A percentile compares a stretch with the other conserved stretches of the same genome.
Conservation (phyloP, 2,797 vertebrate species). For the Enteromius trimaculatus region DNA sequence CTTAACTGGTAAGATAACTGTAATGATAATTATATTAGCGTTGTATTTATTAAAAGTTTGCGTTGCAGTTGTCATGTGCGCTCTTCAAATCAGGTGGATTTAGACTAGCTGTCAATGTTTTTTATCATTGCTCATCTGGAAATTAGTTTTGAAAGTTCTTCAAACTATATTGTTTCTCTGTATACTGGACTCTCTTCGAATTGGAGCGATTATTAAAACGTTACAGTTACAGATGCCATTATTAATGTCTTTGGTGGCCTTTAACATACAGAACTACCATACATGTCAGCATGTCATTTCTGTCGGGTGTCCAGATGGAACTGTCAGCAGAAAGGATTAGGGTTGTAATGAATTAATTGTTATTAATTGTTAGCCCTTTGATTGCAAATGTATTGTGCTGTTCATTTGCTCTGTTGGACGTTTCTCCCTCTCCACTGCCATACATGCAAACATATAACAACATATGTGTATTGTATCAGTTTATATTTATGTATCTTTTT, state of each 20-base stretch:
- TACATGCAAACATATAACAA: conserved; percentile 66
- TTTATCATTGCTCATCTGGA: not conserved
- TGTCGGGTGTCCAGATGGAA: not conserved
- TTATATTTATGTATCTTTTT: conserved; percentile 69
- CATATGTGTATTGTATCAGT: conserved; percentile 74
- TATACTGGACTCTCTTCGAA: not conserved
- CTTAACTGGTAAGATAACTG: not conserved
- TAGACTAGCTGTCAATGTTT: not conserved
- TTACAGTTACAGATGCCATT: not conserved
- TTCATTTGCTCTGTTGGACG: conserved; percentile 19
- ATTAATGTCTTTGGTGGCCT: not conserved
- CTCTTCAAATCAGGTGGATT: not conserved
- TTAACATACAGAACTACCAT: not conserved
- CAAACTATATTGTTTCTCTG: not conserved
- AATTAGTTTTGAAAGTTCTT: not conserved
- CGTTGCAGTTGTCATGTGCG: not conserved
- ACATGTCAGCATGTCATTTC: not conserved
- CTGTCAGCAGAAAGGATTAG: conserved; percentile 25
- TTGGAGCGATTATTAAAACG: conserved; percentile 1
- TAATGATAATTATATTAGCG: not conserved
- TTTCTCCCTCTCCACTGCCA: conserved; percentile 67
- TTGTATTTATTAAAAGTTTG: not conserved
- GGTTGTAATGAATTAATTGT: conserved; percentile 45
- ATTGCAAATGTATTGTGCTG: not conserved
- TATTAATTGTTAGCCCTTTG: conserved; percentile 33